Conservation (phyloP, 2,797 vertebrate genomes). For the Clarias platycephalus region DNA sequence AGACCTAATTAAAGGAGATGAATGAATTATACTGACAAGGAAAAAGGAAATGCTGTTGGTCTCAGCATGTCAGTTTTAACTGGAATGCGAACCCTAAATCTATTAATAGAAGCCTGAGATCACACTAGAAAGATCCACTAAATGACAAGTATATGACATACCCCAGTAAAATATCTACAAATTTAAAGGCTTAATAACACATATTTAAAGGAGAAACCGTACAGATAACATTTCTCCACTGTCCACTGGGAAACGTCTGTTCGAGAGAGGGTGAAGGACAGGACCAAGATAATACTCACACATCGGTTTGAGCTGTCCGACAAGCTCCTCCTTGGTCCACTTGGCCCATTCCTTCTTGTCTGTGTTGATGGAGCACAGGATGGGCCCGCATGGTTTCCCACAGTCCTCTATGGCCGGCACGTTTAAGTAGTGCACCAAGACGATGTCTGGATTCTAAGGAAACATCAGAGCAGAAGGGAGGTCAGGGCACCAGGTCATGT, state of each 20-base stretch:
- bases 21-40: neutral
- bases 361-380: constrained; percentile 98
- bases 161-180: neutral
- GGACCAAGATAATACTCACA: constrained; percentile 81
- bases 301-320: constrained; percentile 98
- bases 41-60: neutral
- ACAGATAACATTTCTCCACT: neutral
- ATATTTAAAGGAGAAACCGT: neutral
- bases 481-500: neutral
- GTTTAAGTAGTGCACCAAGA: constrained; percentile 99
- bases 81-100: too few relatives aligned
- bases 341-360: constrained; percentile 99
- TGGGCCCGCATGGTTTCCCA: constrained; percentile 96
- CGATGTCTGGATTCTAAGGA: constrained; percentile 94
- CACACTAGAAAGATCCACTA: neutral
- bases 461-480: constrained; percentile 27
- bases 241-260: neutral
- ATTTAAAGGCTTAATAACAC: neutral
- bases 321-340: constrained; percentile 98
- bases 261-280: neutral
- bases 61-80: neutral
- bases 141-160: neutral
- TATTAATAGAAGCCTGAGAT: neutral
- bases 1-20: neutral
- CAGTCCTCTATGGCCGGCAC: constrained; percentile 99